Evolutionary conservation across 23 tunicate species (phyloP).

Genomic region (Botrylloides violaceus): DNA sequence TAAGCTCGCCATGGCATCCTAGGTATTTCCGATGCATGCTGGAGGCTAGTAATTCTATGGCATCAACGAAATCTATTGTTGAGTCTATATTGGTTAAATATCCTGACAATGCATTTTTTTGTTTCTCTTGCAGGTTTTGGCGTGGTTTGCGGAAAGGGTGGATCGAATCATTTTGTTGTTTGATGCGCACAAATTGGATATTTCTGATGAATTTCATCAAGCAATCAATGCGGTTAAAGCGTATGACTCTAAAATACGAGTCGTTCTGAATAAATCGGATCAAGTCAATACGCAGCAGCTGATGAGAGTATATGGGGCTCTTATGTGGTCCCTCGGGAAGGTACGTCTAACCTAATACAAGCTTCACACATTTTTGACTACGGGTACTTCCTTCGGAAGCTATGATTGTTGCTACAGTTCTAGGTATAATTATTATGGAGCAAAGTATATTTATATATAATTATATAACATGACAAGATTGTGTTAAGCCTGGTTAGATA

Average conservation of each 20-base stretch:
- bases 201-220: conserved; percentile 98
- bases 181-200: conserved; percentile 99
- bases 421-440: too few species aligned
- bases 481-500: too few species aligned
- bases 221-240: conserved; percentile 93
- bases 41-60: background rate
- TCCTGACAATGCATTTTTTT: too few species aligned
- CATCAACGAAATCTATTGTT: background rate
- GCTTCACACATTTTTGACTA: too few species aligned
- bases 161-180: conserved; percentile 96
- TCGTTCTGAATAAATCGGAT: conserved; percentile 95
- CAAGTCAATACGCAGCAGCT: conserved; percentile 98
- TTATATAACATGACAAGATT: too few species aligned
- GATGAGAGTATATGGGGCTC: conserved; percentile 99
- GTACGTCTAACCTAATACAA: too few species aligned
- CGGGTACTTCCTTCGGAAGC: too few species aligned
- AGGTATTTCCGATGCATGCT: too few species aligned
- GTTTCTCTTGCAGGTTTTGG: conserved; percentile 58
- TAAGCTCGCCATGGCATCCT: too few species aligned
- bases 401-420: too few species aligned
- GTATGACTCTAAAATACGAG: conserved; percentile 93
- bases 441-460: too few species aligned
- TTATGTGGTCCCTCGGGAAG: conserved; percentile 99
- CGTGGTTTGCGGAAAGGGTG: conserved; percentile 99
- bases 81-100: background rate